Evolutionary conservation across 2,888 invertebrate species (phyloP), one percentile per base, ranked within the genome.

Genomic region (Polylopha cassiicola): DNA sequence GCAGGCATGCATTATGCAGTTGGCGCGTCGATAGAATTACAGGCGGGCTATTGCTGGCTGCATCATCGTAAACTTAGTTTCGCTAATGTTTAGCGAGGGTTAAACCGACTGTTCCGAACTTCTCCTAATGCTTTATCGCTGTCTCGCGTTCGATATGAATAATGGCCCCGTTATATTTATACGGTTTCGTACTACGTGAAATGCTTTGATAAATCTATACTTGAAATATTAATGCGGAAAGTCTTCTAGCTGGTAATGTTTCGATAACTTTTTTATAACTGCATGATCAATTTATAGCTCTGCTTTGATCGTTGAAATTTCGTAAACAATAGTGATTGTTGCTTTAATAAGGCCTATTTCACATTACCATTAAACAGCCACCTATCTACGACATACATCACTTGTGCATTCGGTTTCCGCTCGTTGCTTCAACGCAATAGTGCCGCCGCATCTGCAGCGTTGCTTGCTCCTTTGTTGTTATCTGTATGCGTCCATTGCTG

Each of bases 1-100:
- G 74, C 66, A 65, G 64, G 61, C 67, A 73, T 77, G 73, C 72
- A 76, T 77, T 66, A 77, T 78, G 73, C 70, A 78, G 68, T 51
- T 53, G 56, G 58, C 51, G 58, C 57, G 65, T 65, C 66, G 65
- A 73, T 72, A 61, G 68, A 67, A 68, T 68, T 68, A 66, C 61
- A 58, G 53, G 50, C 24, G 17, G 31, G 39, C 34, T 46, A 49
- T 46, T 46, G 34, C 45, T 18, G 22, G 53, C 47, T 52, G 60
- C 65, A 62, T 65, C 68, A 63, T 63, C 61, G 60, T 70, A 65
- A 73, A 75, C 64, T 72, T 56, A 65, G 68, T 58, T 68, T 59
- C 37, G 54, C 55, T 69, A 65, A 65, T 66, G 66, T 61, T 67
- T 61, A 55, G 58, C 53, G 50, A 56, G 52, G 51, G 56, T 55